Evolutionary conservation across 2,113 vertebrate genomes (phyloP), one percentile per base, ranked within the genome.

Genomic region (Crocuta crocuta): DNA sequence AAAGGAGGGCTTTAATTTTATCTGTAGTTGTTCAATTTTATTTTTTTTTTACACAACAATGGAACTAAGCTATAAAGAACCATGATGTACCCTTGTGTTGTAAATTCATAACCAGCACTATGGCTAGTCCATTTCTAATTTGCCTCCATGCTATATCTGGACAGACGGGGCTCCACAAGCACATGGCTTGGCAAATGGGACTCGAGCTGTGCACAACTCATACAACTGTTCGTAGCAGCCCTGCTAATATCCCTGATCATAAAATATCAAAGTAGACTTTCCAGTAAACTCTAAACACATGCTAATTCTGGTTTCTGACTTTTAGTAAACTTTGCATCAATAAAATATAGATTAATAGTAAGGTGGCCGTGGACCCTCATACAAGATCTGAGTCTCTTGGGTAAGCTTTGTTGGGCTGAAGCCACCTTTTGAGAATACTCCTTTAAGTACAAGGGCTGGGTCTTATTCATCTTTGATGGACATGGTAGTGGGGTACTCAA

Each of bases 221-320:
- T 15, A 68, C 50, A 82, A 45, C 70, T 24, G 45, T 85, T 45
- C 28, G 73, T 31, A 31, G 81, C 50, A 79, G 76, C n/a, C 43
- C 19, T 74, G 2, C 26, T 58, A 63, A 39, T 28, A 48, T 39
- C 31, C 13, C 39, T 39, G 50, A 70, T 6, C 45, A 23, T 5
- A 91, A 63, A 73, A 70, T 3, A 33, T 50, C 76, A 61, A 70
- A 50, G 24, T n/a, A 66, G 21, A 71, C 61, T 86, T 63, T 80
- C 63, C 74, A 96, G 45, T 39, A 48, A 39, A 66, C 39, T 55
- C 39, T 66, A 48, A 91, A 68, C 26, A 28, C 19, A 7, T 55
- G 31, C 19, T 65, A 24, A 74, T 74, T 92, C 89, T 88, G 85
- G 39, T 84, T 95, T 93, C 61, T 79, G 39, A 93, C 35, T 55